These are phyloP conservation scores for Azorinus chamasolen DNA, from an alignment of 2,888 invertebrate genomes.

Conservation along the genomic window DNA sequence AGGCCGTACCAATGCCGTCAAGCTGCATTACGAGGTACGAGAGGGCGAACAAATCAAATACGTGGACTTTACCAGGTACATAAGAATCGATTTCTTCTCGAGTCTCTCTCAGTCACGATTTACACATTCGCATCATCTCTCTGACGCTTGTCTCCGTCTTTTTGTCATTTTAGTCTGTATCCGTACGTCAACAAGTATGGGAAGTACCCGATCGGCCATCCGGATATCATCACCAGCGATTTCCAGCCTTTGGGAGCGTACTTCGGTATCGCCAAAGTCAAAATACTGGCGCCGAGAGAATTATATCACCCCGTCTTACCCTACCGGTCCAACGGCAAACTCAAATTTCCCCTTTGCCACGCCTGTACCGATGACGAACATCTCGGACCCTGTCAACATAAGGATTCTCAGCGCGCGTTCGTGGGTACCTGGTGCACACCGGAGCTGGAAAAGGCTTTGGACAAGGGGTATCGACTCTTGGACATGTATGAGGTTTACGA, in stretches of 20 bases:
- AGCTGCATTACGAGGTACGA: constrained; percentile 58
- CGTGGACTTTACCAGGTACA: constrained; percentile 66
- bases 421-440: constrained; percentile 82
- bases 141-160: too few species aligned
- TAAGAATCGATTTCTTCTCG: not conserved
- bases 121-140: too few species aligned
- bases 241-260: constrained; percentile 59
- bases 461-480: constrained; percentile 78
- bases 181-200: constrained; percentile 71
- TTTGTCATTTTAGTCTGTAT: constrained; percentile 58
- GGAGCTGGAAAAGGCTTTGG: constrained; percentile 81
- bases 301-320: constrained; percentile 82
- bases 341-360: constrained; percentile 83
- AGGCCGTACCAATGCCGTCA: too few species aligned
- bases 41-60: constrained; percentile 67
- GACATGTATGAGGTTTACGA: constrained; percentile 82
- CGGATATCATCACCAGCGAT: constrained; percentile 60
- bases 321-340: constrained; percentile 69
- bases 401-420: constrained; percentile 69
- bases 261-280: constrained; percentile 72
- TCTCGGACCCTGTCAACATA: constrained; percentile 77
- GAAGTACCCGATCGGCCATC: constrained; percentile 68
- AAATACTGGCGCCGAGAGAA: constrained; percentile 68
- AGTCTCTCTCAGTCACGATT: too few species aligned
- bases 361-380: constrained; percentile 66